phyloP scores from a whole-genome alignment of 2,113 vertebrate genomes.

The Lycaon pictus region DNA sequence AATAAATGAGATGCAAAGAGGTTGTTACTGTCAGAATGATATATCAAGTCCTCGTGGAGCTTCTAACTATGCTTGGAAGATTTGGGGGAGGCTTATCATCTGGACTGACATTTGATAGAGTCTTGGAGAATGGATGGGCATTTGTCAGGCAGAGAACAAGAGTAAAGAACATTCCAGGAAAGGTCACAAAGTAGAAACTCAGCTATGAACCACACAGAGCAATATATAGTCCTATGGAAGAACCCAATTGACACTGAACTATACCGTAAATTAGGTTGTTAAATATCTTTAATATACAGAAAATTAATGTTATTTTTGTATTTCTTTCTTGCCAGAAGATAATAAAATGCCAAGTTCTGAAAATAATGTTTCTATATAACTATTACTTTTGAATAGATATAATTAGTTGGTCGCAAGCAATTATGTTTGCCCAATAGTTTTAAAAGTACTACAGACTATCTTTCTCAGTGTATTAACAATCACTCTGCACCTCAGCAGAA shows the following conservation, averaged over 20 bases:
- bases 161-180: not conserved
- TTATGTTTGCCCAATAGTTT: not conserved
- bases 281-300: not conserved
- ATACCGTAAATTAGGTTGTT: not conserved
- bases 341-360: not conserved
- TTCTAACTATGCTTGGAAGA: not conserved
- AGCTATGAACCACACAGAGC: not conserved
- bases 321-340: not conserved
- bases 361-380: not conserved
- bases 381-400: not conserved
- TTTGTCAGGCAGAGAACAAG: not conserved
- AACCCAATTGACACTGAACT: not conserved
- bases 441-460: not conserved
- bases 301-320: constrained; percentile 25
- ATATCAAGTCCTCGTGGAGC: not conserved
- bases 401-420: constrained; percentile 2
- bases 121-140: not conserved
- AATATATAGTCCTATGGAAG: not conserved
- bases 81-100: not conserved
- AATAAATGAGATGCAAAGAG: not conserved
- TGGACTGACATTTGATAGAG: not conserved
- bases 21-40: not conserved
- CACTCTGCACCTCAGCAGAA: not conserved
- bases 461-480: not conserved
- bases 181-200: not conserved